phyloP scores from a whole-genome alignment of 2,888 invertebrate genomes.

The Tachina lurida region DNA sequence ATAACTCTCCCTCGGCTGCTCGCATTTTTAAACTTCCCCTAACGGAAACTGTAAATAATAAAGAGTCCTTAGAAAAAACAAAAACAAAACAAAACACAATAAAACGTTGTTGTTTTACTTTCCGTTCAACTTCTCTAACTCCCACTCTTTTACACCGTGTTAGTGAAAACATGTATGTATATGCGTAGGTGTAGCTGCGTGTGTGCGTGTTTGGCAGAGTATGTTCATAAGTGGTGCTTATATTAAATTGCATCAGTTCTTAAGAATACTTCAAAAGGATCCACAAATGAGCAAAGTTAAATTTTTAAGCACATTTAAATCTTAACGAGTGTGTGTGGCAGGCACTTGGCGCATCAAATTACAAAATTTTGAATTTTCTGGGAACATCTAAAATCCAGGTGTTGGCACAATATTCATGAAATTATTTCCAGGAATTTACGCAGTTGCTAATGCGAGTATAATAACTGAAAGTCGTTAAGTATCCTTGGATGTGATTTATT shows the following conservation, averaged over 20 bases:
- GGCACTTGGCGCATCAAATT: not conserved
- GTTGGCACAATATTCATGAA: not conserved
- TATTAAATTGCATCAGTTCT: conserved; percentile 42
- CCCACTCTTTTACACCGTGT: not conserved
- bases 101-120: conserved; percentile 34
- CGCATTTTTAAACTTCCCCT: conserved; percentile 37
- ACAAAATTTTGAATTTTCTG: not conserved
- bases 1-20: not conserved
- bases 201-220: not conserved
- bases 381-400: not conserved
- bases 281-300: conserved; percentile 16
- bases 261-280: conserved; percentile 32
- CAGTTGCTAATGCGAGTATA: too few species aligned
- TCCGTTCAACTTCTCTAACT: conserved; percentile 14
- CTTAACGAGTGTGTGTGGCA: not conserved
- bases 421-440: too few species aligned
- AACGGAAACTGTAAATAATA: conserved; percentile 61
- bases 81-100: conserved; percentile 7
- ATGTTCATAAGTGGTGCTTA: conserved; percentile 8
- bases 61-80: conserved; percentile 40
- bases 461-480: too few species aligned
- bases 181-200: not conserved
- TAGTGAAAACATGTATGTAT: not conserved
- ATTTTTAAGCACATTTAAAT: conserved; percentile 8
- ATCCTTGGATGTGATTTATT: too few species aligned